Evolutionary conservation across 2,113 vertebrate species (phyloP).

Genomic region (Pelecanoides urinatrix): DNA sequence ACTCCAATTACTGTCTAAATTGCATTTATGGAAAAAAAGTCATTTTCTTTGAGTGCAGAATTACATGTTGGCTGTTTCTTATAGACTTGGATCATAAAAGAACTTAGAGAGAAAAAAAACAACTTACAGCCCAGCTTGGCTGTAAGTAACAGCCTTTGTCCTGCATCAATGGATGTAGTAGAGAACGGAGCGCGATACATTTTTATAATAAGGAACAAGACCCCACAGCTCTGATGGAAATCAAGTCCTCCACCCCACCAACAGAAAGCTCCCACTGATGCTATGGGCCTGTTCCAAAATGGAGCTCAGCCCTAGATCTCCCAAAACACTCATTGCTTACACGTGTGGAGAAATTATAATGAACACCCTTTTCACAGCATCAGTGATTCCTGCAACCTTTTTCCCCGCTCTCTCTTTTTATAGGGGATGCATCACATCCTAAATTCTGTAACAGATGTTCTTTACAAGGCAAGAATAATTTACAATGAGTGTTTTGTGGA

Average conservation of each 20-base stretch:
- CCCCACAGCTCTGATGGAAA: not conserved
- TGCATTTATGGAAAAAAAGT: not conserved
- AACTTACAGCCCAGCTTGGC: not conserved
- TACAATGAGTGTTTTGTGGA: not conserved
- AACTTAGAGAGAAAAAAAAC: not conserved
- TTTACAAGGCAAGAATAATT: slow-evolving; percentile 11
- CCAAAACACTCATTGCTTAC: not conserved
- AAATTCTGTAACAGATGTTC: slow-evolving; percentile 23
- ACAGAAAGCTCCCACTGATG: not conserved
- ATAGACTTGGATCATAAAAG: slow-evolving; percentile 12
- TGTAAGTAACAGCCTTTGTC: slow-evolving; percentile 4
- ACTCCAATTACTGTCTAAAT: slow-evolving; percentile 32
- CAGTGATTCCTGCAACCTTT: not conserved
- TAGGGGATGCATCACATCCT: slow-evolving; percentile 14
- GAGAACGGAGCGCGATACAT: not conserved
- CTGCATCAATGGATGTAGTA: not conserved
- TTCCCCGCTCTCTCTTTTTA: not conserved
- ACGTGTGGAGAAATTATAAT: not conserved
- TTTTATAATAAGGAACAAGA: not conserved
- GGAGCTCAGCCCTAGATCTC: not conserved
- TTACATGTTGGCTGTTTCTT: slow-evolving; percentile 30
- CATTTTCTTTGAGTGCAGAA: not conserved
- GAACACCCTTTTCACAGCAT: not conserved
- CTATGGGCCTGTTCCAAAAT: not conserved
- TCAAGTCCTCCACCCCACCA: not conserved